Conservation (phyloP, 2,113 vertebrate genomes). For the Formicarius rufipectus region DNA sequence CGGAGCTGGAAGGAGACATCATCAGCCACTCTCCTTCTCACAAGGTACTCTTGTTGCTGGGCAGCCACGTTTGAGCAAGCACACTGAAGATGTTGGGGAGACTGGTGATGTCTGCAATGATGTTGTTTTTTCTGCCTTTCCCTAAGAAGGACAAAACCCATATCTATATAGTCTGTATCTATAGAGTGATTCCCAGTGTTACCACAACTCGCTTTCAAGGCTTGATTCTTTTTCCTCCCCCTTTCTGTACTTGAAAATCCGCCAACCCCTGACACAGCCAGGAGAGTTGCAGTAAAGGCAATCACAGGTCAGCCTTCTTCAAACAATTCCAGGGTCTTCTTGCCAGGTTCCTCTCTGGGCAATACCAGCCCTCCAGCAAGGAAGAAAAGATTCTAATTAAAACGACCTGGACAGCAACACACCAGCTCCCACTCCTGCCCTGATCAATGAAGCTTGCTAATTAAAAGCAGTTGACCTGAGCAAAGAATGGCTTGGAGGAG, state of each 20-base stretch:
- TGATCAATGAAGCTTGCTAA: constrained; percentile 63
- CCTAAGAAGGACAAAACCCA: neutral
- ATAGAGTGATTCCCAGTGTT: neutral
- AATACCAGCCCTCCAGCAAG: neutral
- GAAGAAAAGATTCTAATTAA: constrained; percentile 44
- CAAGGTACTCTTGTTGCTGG: neutral
- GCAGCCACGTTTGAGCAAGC: neutral
- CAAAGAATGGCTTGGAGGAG: constrained; percentile 28
- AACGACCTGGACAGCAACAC: constrained; percentile 38
- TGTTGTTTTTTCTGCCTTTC: neutral
- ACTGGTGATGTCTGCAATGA: neutral
- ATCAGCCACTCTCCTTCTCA: accelerated
- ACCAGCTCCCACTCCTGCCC: constrained; percentile 45
- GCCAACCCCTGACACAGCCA: constrained; percentile 24
- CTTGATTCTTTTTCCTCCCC: neutral
- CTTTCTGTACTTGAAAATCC: neutral
- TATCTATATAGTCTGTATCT: too few species aligned
- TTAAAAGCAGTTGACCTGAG: constrained; percentile 67
- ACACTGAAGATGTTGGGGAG: neutral
- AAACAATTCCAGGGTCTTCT: constrained; percentile 12
- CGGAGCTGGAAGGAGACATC: neutral
- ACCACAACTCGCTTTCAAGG: neutral
- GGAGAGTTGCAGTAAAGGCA: neutral
- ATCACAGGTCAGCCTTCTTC: neutral
- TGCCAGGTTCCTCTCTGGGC: constrained; percentile 10